Evolutionary conservation across 2,888 invertebrate species (phyloP).

Genomic region (Synanthedon andrenaeformis): DNA sequence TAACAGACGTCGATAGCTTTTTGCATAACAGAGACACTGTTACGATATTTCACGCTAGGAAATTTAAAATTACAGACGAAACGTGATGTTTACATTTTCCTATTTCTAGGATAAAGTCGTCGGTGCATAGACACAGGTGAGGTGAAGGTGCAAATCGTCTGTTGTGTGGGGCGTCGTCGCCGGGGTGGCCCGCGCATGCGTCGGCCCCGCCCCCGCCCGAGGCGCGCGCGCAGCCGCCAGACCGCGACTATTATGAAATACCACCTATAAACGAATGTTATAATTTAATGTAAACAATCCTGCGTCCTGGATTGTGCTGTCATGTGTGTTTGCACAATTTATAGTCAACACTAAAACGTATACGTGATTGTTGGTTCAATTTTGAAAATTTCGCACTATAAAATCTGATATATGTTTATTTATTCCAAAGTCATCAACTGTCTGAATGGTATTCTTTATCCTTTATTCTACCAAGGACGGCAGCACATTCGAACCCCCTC

Average conservation of each 20-base stretch:
- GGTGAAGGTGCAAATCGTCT: conserved; percentile 4
- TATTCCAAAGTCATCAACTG: too few relatives aligned
- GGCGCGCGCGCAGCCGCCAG: conserved; percentile 25
- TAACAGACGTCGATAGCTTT: too few relatives aligned
- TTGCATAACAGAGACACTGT: too few relatives aligned
- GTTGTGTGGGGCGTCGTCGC: conserved; percentile 48
- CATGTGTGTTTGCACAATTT: conserved; percentile 19
- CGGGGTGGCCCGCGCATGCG: conserved; percentile 57
- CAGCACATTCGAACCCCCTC: too few relatives aligned
- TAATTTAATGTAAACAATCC: conserved; percentile 61
- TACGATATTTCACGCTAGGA: too few relatives aligned
- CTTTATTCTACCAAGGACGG: too few relatives aligned
- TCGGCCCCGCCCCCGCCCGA: conserved; percentile 51
- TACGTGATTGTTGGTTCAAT: too few relatives aligned
- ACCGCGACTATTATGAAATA: conserved; percentile 26
- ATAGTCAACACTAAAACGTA: too few relatives aligned
- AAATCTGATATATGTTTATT: too few relatives aligned
- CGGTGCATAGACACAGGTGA: conserved; percentile 6
- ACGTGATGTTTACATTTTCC: not conserved
- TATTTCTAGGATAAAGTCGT: conserved; percentile 3
- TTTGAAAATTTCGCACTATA: too few relatives aligned
- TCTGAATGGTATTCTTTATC: too few relatives aligned
- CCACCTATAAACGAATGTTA: conserved; percentile 47
- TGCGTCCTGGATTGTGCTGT: conserved; percentile 50
- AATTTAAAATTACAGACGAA: not conserved